A percentile compares a stretch with the other conserved stretches of the same genome.
Evolutionary conservation across 1,140 invertebrate genomes (phyloP).

Genomic region (Drosophila funebris): DNA sequence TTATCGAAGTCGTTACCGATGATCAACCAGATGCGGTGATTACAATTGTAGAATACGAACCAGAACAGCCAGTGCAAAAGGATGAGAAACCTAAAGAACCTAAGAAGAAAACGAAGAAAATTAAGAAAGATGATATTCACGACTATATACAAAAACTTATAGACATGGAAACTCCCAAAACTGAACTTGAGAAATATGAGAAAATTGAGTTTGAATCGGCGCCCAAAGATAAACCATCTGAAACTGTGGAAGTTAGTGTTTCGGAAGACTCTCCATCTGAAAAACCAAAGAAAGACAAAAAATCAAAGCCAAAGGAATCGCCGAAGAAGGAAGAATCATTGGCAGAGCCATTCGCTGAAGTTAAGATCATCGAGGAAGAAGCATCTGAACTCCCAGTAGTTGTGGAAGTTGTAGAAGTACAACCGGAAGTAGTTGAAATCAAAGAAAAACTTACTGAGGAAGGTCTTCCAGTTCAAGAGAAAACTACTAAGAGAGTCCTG

Average conservation of each 20-base stretch:
- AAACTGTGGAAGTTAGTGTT: constrained; percentile 24
- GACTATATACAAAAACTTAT: constrained; percentile 77
- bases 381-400: constrained; percentile 29
- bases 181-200: constrained; percentile 80
- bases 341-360: constrained; percentile 44
- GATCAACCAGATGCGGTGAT: constrained; percentile 81
- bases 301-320: constrained; percentile 36
- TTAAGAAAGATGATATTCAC: constrained; percentile 74
- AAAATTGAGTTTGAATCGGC: constrained; percentile 73
- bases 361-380: constrained; percentile 61
- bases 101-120: constrained; percentile 70
- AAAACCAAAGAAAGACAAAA: constrained; percentile 62
- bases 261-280: constrained; percentile 39
- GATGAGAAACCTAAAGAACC: constrained; percentile 65
- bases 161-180: constrained; percentile 77
- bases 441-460: constrained; percentile 64
- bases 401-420: constrained; percentile 68
- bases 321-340: constrained; percentile 9
- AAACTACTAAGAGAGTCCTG: constrained; percentile 80
- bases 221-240: constrained; percentile 63
- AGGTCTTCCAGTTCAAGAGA: constrained; percentile 72
- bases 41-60: constrained; percentile 72
- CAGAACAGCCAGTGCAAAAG: constrained; percentile 36
- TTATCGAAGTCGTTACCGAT: constrained; percentile 81
- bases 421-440: constrained; percentile 64